phyloP scores from a whole-genome alignment of 2,113 vertebrate species.

The Menidia beryllina region DNA sequence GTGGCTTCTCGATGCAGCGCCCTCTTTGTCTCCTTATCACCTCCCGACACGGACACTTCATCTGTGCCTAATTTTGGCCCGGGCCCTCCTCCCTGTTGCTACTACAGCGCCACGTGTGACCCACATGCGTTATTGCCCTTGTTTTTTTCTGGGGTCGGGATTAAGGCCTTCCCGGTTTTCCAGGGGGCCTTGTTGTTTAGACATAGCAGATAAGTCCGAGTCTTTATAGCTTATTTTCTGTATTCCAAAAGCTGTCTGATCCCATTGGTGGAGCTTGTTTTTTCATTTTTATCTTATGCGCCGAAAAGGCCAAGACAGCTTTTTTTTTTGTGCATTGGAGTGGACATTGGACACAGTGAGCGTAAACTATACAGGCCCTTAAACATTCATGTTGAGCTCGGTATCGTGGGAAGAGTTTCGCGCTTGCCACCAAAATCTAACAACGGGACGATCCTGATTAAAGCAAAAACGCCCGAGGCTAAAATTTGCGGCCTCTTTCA shows the following conservation, averaged over 20 bases:
- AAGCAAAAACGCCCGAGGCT: too few relatives aligned
- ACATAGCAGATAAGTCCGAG: slow-evolving; percentile 67
- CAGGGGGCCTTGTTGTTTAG: slow-evolving; percentile 65
- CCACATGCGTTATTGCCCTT: slow-evolving; percentile 62
- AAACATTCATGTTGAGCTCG: too few relatives aligned
- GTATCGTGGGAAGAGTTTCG: too few relatives aligned
- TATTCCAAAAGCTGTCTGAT: slow-evolving; percentile 36
- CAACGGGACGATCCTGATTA: too few relatives aligned
- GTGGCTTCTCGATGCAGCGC: slow-evolving; percentile 21
- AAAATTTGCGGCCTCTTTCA: too few relatives aligned
- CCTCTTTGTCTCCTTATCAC: slow-evolving; percentile 61
- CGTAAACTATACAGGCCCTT: too few relatives aligned
- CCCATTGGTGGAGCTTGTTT: slow-evolving; percentile 25
- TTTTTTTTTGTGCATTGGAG: background rate
- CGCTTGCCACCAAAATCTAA: too few relatives aligned
- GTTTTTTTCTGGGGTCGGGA: slow-evolving; percentile 57
- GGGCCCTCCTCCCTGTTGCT: slow-evolving; percentile 36
- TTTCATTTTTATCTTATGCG: slow-evolving; percentile 41
- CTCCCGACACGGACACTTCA: slow-evolving; percentile 65
- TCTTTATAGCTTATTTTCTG: slow-evolving; percentile 56
- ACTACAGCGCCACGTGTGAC: slow-evolving; percentile 59
- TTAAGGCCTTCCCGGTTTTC: slow-evolving; percentile 53
- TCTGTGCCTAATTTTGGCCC: slow-evolving; percentile 63
- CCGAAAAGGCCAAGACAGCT: slow-evolving; percentile 36
- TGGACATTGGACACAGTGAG: too few relatives aligned